A percentile compares a stretch with the other conserved stretches of the same genome.
These are phyloP conservation scores for Zophobas atratus DNA, from an alignment of 1,140 invertebrate genomes.

Conservation along the genomic window DNA sequence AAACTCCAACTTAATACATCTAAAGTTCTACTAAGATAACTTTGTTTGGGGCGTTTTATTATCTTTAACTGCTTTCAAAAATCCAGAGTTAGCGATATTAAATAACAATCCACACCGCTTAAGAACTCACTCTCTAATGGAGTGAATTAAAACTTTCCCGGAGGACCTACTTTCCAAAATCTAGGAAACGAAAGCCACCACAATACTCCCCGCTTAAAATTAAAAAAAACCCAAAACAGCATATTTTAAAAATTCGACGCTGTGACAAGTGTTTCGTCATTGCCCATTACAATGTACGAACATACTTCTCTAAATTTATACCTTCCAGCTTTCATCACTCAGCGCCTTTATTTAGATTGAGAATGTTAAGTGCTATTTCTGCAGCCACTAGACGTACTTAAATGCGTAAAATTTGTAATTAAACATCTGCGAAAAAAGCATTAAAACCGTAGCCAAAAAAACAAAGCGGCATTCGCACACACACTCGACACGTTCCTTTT, in stretches of 20 bases:
- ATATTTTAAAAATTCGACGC: no score
- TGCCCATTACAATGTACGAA: conserved; percentile 5
- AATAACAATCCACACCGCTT: no score
- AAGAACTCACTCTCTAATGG: no score
- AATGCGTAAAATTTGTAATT: conserved; percentile 38
- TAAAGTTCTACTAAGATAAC: neutral
- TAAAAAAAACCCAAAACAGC: no score
- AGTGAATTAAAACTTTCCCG: no score
- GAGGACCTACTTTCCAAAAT: no score
- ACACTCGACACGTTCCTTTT: neutral
- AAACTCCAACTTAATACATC: conserved; percentile 7
- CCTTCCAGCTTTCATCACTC: conserved; percentile 35
- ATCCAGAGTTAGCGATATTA: neutral
- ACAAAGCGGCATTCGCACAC: neutral
- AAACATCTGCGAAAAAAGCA: neutral
- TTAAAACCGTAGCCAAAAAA: neutral
- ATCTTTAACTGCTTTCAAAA: neutral
- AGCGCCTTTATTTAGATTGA: conserved; percentile 25
- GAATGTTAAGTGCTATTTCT: conserved; percentile 28
- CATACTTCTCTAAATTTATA: conserved; percentile 29
- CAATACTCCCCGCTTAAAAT: no score
- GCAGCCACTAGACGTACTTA: conserved; percentile 31
- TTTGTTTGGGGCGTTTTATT: neutral
- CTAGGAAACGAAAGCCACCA: no score
- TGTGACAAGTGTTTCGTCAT: conserved; percentile 1